These are phyloP conservation scores for Choristoneura fumiferana DNA, from an alignment of 1,140 invertebrate species.

Conservation along the genomic window DNA sequence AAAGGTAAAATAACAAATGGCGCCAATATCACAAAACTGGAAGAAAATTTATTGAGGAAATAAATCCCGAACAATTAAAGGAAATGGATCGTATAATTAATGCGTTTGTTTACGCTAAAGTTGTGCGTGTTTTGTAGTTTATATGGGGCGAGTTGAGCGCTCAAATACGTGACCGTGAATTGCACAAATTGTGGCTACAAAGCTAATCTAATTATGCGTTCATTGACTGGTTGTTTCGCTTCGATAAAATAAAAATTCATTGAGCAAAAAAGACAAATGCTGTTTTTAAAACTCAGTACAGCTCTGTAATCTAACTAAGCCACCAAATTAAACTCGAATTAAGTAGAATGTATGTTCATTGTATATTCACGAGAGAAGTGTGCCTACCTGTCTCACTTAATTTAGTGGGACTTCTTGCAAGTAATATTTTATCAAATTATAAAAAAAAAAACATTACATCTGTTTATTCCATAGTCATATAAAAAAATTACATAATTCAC, in stretches of 20 bases:
- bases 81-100: constrained; percentile 23
- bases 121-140: constrained; percentile 8
- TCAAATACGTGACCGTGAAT: constrained; percentile 15
- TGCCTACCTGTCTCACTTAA: too few species aligned
- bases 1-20: constrained; percentile 3
- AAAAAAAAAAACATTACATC: too few species aligned
- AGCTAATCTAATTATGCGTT: constrained; percentile 9
- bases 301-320: too few species aligned
- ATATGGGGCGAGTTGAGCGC: not conserved
- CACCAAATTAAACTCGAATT: too few species aligned
- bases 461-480: too few species aligned
- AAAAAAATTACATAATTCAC: too few species aligned
- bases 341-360: too few species aligned
- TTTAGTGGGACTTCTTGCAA: too few species aligned
- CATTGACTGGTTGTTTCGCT: constrained; percentile 6
- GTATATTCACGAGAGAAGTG: too few species aligned
- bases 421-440: too few species aligned
- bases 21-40: constrained; percentile 15
- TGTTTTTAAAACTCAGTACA: too few species aligned
- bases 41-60: constrained; percentile 17
- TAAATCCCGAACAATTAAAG: constrained; percentile 21
- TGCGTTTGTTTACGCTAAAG: constrained; percentile 16
- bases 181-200: constrained; percentile 4
- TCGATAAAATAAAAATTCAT: not conserved
- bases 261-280: not conserved